These are phyloP conservation scores for Porites rus DNA, from an alignment of 92 coral and sea anemone genomes.

Conservation along the genomic window DNA sequence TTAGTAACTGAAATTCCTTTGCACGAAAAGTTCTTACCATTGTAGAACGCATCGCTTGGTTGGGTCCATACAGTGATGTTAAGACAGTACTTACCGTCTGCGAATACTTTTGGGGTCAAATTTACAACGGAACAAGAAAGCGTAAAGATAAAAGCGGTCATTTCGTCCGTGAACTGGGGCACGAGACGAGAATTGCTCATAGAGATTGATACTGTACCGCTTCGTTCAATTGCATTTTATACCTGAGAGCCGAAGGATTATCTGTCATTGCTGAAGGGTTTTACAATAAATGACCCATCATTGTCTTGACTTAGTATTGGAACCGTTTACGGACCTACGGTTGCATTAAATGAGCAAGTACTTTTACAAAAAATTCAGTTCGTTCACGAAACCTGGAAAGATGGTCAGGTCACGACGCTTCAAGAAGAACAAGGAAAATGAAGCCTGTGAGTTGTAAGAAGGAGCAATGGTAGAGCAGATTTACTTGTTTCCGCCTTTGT, in stretches of 20 bases:
- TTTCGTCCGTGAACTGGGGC: not conserved
- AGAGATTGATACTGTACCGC: not conserved
- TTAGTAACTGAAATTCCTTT: conserved; percentile 7
- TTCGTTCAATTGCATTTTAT: not conserved
- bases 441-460: conserved; percentile 5
- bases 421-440: conserved; percentile 11
- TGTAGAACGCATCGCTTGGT: not conserved
- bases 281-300: conserved; percentile 38
- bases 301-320: conserved; percentile 31
- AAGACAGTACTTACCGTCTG: not conserved
- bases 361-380: not conserved
- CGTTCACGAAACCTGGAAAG: not conserved
- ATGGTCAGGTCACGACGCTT: conserved; percentile 18
- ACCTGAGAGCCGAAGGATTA: conserved; percentile 24
- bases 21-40: conserved; percentile 22
- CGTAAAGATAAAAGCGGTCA: conserved; percentile 16
- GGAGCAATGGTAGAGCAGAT: not conserved
- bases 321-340: conserved; percentile 21
- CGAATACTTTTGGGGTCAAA: conserved; percentile 1
- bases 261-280: conserved; percentile 22
- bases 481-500: conserved; percentile 2
- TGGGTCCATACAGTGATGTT: conserved; percentile 5
- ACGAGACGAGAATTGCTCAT: not conserved
- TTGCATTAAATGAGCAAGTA: conserved; percentile 15
- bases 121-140: not conserved